phyloP scores from a whole-genome alignment of 2,797 vertebrate species.

The Hozukius guyotensis region DNA sequence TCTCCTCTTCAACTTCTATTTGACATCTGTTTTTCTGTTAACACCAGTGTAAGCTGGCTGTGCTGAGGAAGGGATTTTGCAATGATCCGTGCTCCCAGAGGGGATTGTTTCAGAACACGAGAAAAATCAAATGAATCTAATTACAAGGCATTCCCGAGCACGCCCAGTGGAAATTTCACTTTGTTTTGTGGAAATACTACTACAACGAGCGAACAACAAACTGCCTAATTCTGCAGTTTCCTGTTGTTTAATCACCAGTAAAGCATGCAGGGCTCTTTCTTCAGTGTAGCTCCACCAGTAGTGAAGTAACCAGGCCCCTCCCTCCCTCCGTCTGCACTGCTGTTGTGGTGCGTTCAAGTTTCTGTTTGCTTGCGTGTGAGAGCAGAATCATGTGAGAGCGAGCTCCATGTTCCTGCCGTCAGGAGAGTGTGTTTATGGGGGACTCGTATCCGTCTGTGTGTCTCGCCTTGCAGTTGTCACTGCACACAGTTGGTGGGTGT shows the following conservation, averaged over 20 bases:
- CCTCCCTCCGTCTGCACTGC: not conserved
- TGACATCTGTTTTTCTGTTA: constrained; percentile 73
- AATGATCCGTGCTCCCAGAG: constrained; percentile 47
- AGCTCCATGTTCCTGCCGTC: constrained; percentile 49
- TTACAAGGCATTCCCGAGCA: constrained; percentile 62
- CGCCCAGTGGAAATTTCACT: constrained; percentile 50
- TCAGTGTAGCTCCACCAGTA: constrained; percentile 6
- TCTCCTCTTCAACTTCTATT: constrained; percentile 48
- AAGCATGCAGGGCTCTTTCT: constrained; percentile 31
- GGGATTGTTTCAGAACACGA: constrained; percentile 58
- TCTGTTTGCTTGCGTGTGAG: constrained; percentile 58
- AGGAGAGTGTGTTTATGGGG: constrained; percentile 54
- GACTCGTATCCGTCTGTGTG: constrained; percentile 47
- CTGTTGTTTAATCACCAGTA: constrained; percentile 50
- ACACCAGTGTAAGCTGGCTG: constrained; percentile 44
- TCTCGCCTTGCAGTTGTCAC: constrained; percentile 60
- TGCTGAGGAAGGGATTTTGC: constrained; percentile 59
- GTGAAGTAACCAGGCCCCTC: constrained; percentile 2
- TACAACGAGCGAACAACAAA: constrained; percentile 41
- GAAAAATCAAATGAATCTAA: constrained; percentile 64
- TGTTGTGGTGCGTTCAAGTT: constrained; percentile 25
- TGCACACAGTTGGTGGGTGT: constrained; percentile 56
- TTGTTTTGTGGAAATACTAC: constrained; percentile 53
- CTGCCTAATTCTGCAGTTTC: constrained; percentile 52
- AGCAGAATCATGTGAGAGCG: constrained; percentile 55